Evolutionary conservation across 2,888 invertebrate species (phyloP), one percentile per base, ranked within the genome.

Genomic region (Agriopis marginaria): DNA sequence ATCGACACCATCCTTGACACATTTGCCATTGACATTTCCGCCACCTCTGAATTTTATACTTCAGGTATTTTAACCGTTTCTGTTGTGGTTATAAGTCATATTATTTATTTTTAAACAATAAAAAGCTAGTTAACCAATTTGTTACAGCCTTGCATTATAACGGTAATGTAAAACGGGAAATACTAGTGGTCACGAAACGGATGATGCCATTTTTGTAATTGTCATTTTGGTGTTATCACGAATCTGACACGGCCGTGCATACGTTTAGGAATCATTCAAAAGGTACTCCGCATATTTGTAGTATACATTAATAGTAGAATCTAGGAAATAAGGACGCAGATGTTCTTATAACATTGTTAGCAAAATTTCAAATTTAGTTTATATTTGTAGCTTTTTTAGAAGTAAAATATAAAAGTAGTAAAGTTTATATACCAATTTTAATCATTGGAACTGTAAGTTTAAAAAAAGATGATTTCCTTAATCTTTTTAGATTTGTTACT

Each of bases 91-190:
- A 32, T 11, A 32, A 11, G 4, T 32, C 9, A 8, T 56, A 10
- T 10, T 55, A 55, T n/a, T 56, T 42, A 56, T 42, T 10, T 62
- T 62, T 65, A 62, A 65, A 58, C 14, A 69, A 50, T 55, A 63
- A 17, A 66, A 63, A 69, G 62, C 68, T 71, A 69, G 72, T 67
- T 77, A 59, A 74, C 73, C 79, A 81, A 83, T 86, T 86, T 80
- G 77, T 75, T 78, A 79, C 78, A 83, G 79, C 82, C 83, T 87
- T 86, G 86, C 83, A 82, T 81, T 82, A 78, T 81, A 85, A 83
- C 85, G 81, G 85, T 86, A 84, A 82, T 81, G 76, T 76, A 74
- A 86, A 89, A 86, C 86, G 86, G 88, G 87, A 89, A 86, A 88
- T 84, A 81, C 75, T 77, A 70, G 78, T 81, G 80, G 83, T 85